phyloP scores from a whole-genome alignment of 2,888 invertebrate genomes.

The Ophraella communa region DNA sequence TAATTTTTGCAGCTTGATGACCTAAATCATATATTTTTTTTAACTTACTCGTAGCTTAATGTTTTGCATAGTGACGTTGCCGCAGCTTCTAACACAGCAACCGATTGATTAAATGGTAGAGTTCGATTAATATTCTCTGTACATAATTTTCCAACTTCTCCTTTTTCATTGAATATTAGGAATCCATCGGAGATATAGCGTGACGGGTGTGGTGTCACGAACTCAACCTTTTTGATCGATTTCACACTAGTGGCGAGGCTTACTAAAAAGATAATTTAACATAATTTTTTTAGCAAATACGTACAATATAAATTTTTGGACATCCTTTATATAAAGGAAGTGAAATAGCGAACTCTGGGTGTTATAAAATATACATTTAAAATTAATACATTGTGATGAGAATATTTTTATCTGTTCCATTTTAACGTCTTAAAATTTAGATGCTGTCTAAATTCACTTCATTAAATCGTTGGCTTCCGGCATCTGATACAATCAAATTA shows the following conservation, averaged over 20 bases:
- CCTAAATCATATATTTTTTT: background rate
- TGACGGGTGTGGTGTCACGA: slow-evolving; percentile 73
- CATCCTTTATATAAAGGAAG: background rate
- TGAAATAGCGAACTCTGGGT: background rate
- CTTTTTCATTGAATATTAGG: slow-evolving; percentile 85
- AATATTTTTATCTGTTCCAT: background rate
- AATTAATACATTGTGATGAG: no score
- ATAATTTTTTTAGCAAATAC: no score
- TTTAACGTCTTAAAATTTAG: background rate
- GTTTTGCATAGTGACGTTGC: slow-evolving; percentile 80
- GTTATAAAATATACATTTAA: no score
- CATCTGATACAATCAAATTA: background rate
- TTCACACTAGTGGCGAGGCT: slow-evolving; percentile 76
- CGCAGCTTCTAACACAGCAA: slow-evolving; percentile 67
- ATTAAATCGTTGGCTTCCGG: background rate
- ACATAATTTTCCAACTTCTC: slow-evolving; percentile 80
- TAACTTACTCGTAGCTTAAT: slow-evolving; percentile 74
- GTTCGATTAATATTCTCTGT: slow-evolving; percentile 76
- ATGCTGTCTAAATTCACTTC: background rate
- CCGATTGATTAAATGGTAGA: slow-evolving; percentile 58
- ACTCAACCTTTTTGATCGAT: slow-evolving; percentile 67
- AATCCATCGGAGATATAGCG: slow-evolving; percentile 79
- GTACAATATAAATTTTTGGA: background rate
- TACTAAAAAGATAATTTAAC: slow-evolving; percentile 63
- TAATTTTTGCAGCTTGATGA: no score